A percentile compares a stretch with the other conserved stretches of the same genome.
Evolutionary conservation across 2,888 invertebrate species (phyloP).

Genomic region (Frankliniella fusca): DNA sequence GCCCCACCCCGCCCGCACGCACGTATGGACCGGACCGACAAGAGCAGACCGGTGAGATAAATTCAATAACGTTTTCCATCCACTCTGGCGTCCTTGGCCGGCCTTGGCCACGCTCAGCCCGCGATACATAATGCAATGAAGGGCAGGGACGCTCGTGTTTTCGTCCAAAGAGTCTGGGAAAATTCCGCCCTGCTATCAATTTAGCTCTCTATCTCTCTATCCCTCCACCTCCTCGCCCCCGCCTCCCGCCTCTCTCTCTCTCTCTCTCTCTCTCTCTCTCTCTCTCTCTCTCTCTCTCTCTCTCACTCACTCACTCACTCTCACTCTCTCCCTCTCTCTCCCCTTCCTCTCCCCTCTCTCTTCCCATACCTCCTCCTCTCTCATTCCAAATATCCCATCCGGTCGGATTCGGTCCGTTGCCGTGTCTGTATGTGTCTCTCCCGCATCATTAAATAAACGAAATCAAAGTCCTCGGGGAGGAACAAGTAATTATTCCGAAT

Average conservation of each 20-base stretch:
- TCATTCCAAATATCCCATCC: not conserved
- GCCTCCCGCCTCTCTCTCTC: not conserved
- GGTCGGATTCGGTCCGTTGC: not conserved
- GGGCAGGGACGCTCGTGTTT: no score
- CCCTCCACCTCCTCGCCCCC: no score
- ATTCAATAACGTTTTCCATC: no score
- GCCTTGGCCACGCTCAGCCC: no score
- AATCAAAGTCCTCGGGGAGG: not conserved
- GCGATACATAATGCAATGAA: no score
- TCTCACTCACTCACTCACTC: not conserved
- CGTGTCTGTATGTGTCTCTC: not conserved
- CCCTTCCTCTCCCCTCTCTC: not conserved
- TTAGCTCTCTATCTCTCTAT: not conserved
- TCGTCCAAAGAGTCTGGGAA: no score
- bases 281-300: not conserved
- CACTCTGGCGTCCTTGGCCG: no score
- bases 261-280: slow-evolving; percentile 1
- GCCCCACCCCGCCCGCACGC: no score
- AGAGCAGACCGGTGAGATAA: no score
- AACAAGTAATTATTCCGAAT: not conserved
- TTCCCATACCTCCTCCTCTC: not conserved
- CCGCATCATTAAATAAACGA: not conserved
- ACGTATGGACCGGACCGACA: no score
- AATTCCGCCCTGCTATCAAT: no score
- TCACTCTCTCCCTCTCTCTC: not conserved